phyloP scores from a whole-genome alignment of 2,797 vertebrate species.

The Alosa sapidissima region DNA sequence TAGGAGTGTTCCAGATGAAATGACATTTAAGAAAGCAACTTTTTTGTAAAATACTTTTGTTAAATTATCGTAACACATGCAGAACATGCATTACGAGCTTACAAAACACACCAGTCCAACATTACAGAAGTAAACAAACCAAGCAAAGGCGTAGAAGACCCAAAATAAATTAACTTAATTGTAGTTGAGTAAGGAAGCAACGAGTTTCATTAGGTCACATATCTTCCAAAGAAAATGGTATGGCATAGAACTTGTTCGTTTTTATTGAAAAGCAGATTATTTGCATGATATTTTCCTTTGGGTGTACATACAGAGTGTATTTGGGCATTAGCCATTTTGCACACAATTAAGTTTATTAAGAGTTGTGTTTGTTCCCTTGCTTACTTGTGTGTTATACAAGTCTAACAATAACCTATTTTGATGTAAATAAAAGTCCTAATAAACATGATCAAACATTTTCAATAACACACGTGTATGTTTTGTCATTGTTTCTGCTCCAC shows the following conservation, averaged over 20 bases:
- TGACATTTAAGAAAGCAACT: not conserved
- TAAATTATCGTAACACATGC: not conserved
- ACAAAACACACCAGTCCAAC: not conserved
- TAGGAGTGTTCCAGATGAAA: not conserved
- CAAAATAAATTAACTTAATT: not conserved
- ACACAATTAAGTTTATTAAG: not conserved
- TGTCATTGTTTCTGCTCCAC: not conserved
- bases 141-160: not conserved
- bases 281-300: not conserved
- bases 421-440: conserved; percentile 7
- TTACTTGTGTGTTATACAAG: not conserved
- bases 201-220: not conserved
- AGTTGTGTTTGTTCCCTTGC: not conserved
- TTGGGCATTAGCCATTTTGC: not conserved
- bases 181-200: not conserved
- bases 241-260: not conserved
- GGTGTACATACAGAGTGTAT: not conserved
- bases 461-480: not conserved
- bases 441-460: not conserved
- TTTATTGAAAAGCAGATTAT: not conserved
- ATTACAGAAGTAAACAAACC: not conserved
- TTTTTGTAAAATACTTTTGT: not conserved
- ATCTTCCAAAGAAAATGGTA: not conserved
- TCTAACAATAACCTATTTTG: not conserved
- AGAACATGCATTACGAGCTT: not conserved